A percentile compares a stretch with the other conserved stretches of the same genome.
Conservation (phyloP, 1,140 invertebrate genomes). For the Bombus waltoni region DNA sequence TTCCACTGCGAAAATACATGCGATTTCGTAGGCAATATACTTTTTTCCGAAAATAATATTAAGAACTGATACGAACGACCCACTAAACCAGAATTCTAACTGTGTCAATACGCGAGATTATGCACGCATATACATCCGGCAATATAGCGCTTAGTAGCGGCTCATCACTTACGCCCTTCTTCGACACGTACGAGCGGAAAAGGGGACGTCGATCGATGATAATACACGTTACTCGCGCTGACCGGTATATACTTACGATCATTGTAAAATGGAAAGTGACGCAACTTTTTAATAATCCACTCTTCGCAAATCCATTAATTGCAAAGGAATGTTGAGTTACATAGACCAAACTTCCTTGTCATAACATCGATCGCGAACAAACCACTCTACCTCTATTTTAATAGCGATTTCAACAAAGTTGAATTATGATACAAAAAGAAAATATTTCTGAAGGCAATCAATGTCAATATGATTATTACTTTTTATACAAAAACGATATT, state of each 20-base stretch:
- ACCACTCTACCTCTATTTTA: background rate
- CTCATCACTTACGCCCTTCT: constrained; percentile 54
- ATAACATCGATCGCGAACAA: background rate
- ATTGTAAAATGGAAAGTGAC: constrained; percentile 52
- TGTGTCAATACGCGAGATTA: constrained; percentile 54
- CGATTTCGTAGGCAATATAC: background rate
- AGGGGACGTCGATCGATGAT: constrained; percentile 51
- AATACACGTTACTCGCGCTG: constrained; percentile 27
- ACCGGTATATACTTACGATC: background rate
- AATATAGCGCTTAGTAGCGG: constrained; percentile 10
- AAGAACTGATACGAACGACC: background rate
- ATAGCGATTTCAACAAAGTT: background rate
- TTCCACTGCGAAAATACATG: background rate
- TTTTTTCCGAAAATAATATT: background rate
- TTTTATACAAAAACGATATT: too few species aligned
- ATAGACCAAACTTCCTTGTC: background rate
- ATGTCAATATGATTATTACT: too few species aligned
- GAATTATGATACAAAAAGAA: background rate
- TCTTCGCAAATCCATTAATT: background rate
- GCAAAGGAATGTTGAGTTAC: background rate
- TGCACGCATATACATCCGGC: constrained; percentile 35
- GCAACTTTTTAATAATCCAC: background rate
- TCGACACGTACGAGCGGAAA: constrained; percentile 53
- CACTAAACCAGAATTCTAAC: constrained; percentile 48
- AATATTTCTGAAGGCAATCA: too few species aligned